Evolutionary conservation across 2,113 vertebrate species (phyloP).

Genomic region (Gavialis gangeticus): DNA sequence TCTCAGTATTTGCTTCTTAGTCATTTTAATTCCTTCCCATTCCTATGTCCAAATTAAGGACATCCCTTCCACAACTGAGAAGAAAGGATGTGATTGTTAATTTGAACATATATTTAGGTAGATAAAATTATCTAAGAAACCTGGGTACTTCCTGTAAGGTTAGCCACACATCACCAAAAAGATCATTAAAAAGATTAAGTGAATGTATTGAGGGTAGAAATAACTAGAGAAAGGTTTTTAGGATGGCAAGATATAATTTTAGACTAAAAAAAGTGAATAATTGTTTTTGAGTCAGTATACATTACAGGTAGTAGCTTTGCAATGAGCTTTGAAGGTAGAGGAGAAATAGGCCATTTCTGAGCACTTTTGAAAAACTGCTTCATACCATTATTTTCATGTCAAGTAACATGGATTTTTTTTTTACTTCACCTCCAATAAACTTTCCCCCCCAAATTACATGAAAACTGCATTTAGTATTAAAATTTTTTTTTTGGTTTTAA

Average conservation of each 20-base stretch:
- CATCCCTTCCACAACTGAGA: no score
- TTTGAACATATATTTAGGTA: not conserved
- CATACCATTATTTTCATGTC: not conserved
- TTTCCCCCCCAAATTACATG: not conserved
- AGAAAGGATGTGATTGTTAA: no score
- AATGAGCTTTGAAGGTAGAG: not conserved
- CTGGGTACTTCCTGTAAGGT: not conserved
- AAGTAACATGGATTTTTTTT: not conserved
- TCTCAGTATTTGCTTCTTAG: not conserved
- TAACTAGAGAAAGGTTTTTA: not conserved
- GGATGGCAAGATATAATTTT: not conserved
- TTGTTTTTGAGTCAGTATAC: not conserved
- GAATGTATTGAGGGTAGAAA: not conserved
- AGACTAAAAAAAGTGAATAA: not conserved
- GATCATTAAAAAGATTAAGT: not conserved
- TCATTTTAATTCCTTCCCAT: not conserved
- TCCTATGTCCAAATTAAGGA: not conserved
- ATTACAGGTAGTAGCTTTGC: not conserved
- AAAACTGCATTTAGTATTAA: conserved; percentile 39
- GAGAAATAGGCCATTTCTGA: not conserved
- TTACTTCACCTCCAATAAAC: not conserved
- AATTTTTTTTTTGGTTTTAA: conserved; percentile 47
- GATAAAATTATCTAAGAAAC: not conserved
- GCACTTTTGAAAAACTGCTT: not conserved
- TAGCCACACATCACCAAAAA: not conserved